Conservation (phyloP, 2,797 vertebrate genomes). For the Antennarius maculatus region DNA sequence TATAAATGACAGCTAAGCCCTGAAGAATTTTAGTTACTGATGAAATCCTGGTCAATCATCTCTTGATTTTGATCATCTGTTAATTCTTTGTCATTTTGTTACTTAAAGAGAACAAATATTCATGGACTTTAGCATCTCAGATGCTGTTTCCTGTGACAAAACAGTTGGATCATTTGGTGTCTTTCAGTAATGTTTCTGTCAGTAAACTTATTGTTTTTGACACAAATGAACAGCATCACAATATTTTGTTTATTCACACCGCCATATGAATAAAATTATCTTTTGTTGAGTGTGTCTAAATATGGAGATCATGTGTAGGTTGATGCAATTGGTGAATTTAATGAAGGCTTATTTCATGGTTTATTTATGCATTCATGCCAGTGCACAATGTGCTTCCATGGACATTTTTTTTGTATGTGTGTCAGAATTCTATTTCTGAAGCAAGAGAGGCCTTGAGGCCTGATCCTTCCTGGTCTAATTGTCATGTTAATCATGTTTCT, state of each 20-base stretch:
- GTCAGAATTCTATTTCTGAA: slow-evolving; percentile 53
- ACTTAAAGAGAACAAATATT: neutral
- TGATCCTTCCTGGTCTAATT: slow-evolving; percentile 73
- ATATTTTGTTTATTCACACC: neutral
- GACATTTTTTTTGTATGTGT: slow-evolving; percentile 33
- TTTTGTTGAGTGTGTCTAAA: slow-evolving; percentile 6
- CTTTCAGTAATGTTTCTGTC: too few species aligned
- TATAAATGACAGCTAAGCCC: neutral
- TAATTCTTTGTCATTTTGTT: neutral
- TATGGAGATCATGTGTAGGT: slow-evolving; percentile 44
- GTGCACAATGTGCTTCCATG: slow-evolving; percentile 40
- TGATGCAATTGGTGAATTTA: slow-evolving; percentile 34
- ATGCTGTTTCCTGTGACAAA: neutral
- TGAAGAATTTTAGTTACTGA: neutral
- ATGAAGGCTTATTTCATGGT: slow-evolving; percentile 32
- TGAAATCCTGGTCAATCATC: neutral
- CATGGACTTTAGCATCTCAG: too few species aligned
- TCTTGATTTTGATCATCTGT: neutral
- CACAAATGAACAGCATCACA: too few species aligned
- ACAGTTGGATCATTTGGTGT: too few species aligned
- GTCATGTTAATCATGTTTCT: slow-evolving; percentile 71
- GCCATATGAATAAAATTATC: too few species aligned
- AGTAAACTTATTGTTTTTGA: too few species aligned
- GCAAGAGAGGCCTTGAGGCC: slow-evolving; percentile 26
- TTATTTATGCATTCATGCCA: slow-evolving; percentile 52